A percentile compares a stretch with the other conserved stretches of the same genome.
phyloP scores from a whole-genome alignment of 2,888 invertebrate genomes.

The Mantis religiosa region DNA sequence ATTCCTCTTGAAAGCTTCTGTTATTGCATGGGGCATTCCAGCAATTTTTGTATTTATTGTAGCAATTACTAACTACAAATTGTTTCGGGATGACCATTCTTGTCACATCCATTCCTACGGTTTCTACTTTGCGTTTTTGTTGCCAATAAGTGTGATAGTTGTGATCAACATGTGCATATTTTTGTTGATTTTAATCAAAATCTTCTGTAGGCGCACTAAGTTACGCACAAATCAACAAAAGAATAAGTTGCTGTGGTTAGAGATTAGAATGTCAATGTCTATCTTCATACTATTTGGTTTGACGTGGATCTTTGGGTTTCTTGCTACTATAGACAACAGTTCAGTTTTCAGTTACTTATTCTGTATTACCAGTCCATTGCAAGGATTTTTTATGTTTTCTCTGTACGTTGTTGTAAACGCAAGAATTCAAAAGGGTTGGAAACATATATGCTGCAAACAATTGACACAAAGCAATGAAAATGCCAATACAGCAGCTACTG shows the following conservation, averaged over 20 bases:
- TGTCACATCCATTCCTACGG: background rate
- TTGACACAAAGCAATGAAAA: background rate
- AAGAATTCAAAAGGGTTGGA: background rate
- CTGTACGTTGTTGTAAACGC: background rate
- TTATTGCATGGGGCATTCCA: background rate
- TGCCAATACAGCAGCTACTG: background rate
- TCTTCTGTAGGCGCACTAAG: background rate
- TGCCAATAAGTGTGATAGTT: background rate
- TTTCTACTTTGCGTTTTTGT: background rate
- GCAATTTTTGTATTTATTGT: background rate
- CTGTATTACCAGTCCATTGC: background rate
- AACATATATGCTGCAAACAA: background rate
- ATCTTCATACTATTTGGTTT: background rate
- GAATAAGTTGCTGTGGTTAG: background rate
- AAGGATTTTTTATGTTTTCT: background rate
- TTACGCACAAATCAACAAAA: background rate
- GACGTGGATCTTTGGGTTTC: background rate
- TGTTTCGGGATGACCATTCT: background rate
- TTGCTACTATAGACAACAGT: background rate
- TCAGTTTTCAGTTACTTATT: background rate
- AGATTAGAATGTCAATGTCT: background rate
- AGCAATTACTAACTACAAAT: background rate
- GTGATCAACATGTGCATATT: background rate
- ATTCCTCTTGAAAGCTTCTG: background rate
- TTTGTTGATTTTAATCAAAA: background rate